Evolutionary conservation across 2,113 vertebrate species (phyloP), one percentile per base, ranked within the genome.

Genomic region (Pantherophis guttatus): DNA sequence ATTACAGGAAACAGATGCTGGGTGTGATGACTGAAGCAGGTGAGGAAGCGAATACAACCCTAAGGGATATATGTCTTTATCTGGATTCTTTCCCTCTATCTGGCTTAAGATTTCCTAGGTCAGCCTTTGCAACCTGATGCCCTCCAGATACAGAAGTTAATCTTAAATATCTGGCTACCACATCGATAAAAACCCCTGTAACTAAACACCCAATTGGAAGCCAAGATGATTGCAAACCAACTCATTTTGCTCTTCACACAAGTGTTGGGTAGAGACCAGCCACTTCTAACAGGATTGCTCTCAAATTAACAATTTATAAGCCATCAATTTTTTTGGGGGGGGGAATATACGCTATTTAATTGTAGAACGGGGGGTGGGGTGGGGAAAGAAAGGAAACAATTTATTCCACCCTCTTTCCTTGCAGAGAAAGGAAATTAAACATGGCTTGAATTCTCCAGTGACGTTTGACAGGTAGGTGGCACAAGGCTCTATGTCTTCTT

Each of bases 271-370:
- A 29, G 87, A 96, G 95, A 96, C 96, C 96, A 96, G 94, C 94
- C 96, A 97, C 96, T 96, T 94, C 93, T 24, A 95, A 96, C 93
- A 96, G 95, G 95, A 95, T 95, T 96, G 96, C 97, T 97, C 94
- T 96, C 97, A 97, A 97, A 96, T 97, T 97, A 97, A 97, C 96
- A 96, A 94, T 94, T 97, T 95, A 97, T 97, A 97, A 10, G 52
- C 10, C 52, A 53, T 53, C 53, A 53, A 53, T 53, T 53, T 11
- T 10, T 48, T 48, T 48, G 39, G 48, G 48, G 53, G 11, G 11
- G 53, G 53, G 95, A 95, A 94, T 95, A 29, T 93, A 96, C 96
- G 97, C 95, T 97, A 96, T 95, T 96, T 97, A 97, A 95, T 95
- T 94, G 95, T 95, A 92, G 95, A 96, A 96, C 0, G 1, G 50